Evolutionary conservation across 2,797 vertebrate genomes (phyloP), one percentile per base, ranked within the genome.

Genomic region (Anguilla megastoma): DNA sequence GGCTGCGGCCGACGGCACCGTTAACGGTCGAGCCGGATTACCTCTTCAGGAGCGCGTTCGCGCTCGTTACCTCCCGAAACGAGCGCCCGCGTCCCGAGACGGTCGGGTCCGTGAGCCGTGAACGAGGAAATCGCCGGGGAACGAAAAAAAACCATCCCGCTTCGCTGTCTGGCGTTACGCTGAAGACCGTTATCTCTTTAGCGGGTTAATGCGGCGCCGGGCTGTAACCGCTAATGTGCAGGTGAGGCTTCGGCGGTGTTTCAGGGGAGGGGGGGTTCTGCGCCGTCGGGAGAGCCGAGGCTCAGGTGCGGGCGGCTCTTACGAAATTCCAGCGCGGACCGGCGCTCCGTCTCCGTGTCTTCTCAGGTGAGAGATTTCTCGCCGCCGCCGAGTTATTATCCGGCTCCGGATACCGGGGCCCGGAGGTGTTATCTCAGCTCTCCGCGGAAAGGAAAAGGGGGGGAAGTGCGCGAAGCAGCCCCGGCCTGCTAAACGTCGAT

Each of bases 361-460:
- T 50, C 14, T 80, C 33, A 80, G 21, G 76, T 80, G 76, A 80
- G 41, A 24, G 8, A 45, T 80, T 80, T 80, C 76, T 80, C 76
- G 48, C 76, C 33, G 33, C 33, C 33, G 33, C 33, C 41, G 5
- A 48, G 76, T 80, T 80, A 48, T 80, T 8, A 80, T 48, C 76
- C 21, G 76, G 24, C 76, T 21, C 1, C 48, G 76, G 76, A 24
- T 80, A 50, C 48, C 24, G 14, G 18, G 76, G 76, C 76, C 76
- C 52, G 36, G 76, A 48, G 36, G 41, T 48, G 41, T n/a, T 10
- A 80, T 48, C 76, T 24, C 76, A 48, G 41, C 76, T 10, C 2
- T 41, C 9, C 41, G 5, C 30, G 33, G 21, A 24, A 48, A 3
- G 14, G 48, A 24, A 16, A 1, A 21, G 6, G 36, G 14, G 6